Evolutionary conservation across 2,113 vertebrate genomes (phyloP), one percentile per base, ranked within the genome.

Genomic region (Marcusenius ussheri): DNA sequence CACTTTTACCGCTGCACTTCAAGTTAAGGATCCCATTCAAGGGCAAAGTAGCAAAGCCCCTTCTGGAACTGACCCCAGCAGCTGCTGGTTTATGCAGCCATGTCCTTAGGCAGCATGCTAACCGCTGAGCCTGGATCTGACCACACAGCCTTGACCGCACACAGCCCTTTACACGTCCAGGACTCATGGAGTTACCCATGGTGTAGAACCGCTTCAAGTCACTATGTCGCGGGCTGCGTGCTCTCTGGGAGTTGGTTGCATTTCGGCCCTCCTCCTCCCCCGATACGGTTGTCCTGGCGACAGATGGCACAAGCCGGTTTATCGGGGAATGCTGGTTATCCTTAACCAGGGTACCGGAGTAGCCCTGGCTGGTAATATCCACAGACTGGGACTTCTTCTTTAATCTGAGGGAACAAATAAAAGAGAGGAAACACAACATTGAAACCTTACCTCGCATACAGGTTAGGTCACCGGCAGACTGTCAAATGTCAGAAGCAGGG

Each of bases 371-470:
- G 17, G 94, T 94, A 70, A 96, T 94, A 92, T 97, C 97, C 93
- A 97, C 95, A 0, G 97, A 97, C 91, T 97, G 96, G 88, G 96
- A 97, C 92, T 97, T 97, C 1, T 97, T 97, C 95, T 97, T 97
- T 91, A 97, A 92, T 94, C 97, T 97, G 89, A 39, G n/a, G 47
- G 42, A 85, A 47, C 62, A 70, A 70, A 66, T 27, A 66, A 35
- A 77, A 80, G 13, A 80, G 3, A 80, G 74, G 17, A 80, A 80
- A 42, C 13, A 80, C 35, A 42, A 19, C 74, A 39, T 35, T 80
- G 35, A 80, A 80, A 80, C 13, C 19, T 39, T 15, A 80, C 13
- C 35, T 42, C 1, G 35, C 31, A 80, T 17, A 42, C 74, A 80
- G 39, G 27, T 70, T 70, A 42, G 74, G 13, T 80, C 35, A 42